Base-by-base conservation (phyloP, 2,888 invertebrate species). In the Plagiodera versicolora region DNA sequence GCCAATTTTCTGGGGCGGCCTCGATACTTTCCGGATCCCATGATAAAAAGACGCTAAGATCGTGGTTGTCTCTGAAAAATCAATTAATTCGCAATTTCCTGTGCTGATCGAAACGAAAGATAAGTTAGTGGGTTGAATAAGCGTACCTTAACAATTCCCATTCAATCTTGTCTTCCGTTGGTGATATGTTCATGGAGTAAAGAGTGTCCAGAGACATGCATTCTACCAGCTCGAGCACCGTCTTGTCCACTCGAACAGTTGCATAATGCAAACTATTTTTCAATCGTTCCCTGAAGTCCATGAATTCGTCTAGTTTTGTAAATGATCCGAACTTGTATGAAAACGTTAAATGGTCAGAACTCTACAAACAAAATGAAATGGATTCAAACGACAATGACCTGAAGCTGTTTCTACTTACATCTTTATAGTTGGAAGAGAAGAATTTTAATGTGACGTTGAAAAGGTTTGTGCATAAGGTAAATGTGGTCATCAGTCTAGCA, bases 281-380 rank as follows among this genome's bases (percentile, higher is more conserved):
- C 62, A 97, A 81, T 51, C 91, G 85, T 70, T 89, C 88, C 70
- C 91, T 86, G 78, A 96, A 92, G 74, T 90, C 88, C 73, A 92
- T 88, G 77, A 98, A 91, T 79, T 97, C 96, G 69, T 91, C 88
- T 68, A 97, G 86, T 84, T 96, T 95, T 69, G 90, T 88, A 82
- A 96, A 96, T 47, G 96, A 95, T 10, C 97, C 96, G 80, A 90
- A 96, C 77, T 96, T 95, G 82, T 96, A 97, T 8, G 94, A 92
- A 74, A 92, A 89, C 20, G 95, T 92, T 56, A 97, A 84, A 78
- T 95, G 93, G 79, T 97, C 97, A 50, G 93, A 87, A 73, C 94
- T 92, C 92, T 94, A 83, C 52, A 78, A 75, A 48, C 73, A 54
- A 8, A 44, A 44, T n/a, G n/a, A n/a, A n/a, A n/a, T n/a, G n/a